Conservation (phyloP, 1,140 invertebrate genomes). For the Apolygus lucorum region DNA sequence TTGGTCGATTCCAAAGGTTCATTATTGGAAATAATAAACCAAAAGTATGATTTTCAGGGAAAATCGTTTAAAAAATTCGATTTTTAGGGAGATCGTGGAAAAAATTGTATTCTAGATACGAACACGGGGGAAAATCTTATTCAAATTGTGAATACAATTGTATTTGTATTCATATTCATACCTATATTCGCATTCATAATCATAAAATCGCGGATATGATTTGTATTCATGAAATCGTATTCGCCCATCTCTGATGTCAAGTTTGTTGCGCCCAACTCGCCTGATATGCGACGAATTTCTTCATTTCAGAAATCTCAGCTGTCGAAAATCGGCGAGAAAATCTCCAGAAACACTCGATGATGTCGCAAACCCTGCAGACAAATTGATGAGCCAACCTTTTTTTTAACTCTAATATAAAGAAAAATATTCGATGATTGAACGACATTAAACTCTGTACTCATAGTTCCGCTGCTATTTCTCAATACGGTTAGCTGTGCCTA, state of each 20-base stretch:
- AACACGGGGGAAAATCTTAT: neutral
- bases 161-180: neutral
- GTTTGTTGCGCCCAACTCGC: neutral
- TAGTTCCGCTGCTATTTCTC: neutral
- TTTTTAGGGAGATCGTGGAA: too few species aligned
- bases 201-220: too few species aligned
- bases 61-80: too few species aligned
- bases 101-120: too few species aligned
- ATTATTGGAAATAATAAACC: too few species aligned
- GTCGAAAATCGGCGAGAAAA: conserved; percentile 23
- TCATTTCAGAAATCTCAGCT: conserved; percentile 28
- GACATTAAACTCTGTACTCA: neutral
- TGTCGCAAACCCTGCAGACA: neutral
- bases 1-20: too few species aligned
- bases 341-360: conserved; percentile 16
- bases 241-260: neutral
- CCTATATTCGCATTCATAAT: too few species aligned
- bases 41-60: too few species aligned
- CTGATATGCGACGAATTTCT: conserved; percentile 16
- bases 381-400: neutral
- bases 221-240: neutral
- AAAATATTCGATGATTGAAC: neutral
- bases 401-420: neutral
- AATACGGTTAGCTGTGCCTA: neutral
- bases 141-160: neutral